Base-by-base conservation (phyloP, 2,797 vertebrate species). In the Morus bassanus region DNA sequence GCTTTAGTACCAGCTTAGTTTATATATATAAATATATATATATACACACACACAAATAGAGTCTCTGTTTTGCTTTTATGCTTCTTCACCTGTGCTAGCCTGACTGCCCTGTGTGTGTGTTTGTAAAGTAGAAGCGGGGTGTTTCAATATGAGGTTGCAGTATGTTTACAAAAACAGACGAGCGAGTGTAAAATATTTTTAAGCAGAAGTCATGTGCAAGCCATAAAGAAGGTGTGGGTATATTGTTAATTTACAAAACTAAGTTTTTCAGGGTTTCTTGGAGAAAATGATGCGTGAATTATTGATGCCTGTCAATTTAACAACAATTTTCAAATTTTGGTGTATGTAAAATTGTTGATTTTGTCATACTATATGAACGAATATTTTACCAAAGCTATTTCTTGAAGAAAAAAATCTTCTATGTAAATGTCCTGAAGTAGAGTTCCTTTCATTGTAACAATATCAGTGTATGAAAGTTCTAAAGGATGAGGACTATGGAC, bases 201-300 rank as follows among this genome's bases (percentile, higher is more conserved):
- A 77, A 87, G 15, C 15, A 60, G 74, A 84, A 72, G 18, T 70
- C 27, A 35, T 12, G 64, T 67, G 80, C 91, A 96, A 96, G 48
- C 79, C 37, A 48, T 93, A 79, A 93, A 54, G 50, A 30, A 84
- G 46, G 25, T 75, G 57, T 85, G 73, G 43, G 24, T 86, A 69
- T 90, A 74, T 63, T 78, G 78, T 91, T 95, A 95, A 90, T 94
- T 92, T 88, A 69, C 73, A 57, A 95, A 94, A 93, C 53, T 41
- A 69, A 54, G 5, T 60, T 94, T 93, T 94, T 89, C 78, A 88
- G 43, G 10, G 68, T 85, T 95, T 79, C 61, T 91, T 85, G 83
- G 65, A 63, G 83, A 94, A 97, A 94, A 84, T 57, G 4, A 61
- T 46, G 43, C 37, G 17, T 86, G 45, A 70, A 63, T 94, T 96